Percentiles rank a stretch among this genome's conserved stretches.
phyloP scores from a whole-genome alignment of 2,797 vertebrate genomes.

The Sphenopsis melanotis region DNA sequence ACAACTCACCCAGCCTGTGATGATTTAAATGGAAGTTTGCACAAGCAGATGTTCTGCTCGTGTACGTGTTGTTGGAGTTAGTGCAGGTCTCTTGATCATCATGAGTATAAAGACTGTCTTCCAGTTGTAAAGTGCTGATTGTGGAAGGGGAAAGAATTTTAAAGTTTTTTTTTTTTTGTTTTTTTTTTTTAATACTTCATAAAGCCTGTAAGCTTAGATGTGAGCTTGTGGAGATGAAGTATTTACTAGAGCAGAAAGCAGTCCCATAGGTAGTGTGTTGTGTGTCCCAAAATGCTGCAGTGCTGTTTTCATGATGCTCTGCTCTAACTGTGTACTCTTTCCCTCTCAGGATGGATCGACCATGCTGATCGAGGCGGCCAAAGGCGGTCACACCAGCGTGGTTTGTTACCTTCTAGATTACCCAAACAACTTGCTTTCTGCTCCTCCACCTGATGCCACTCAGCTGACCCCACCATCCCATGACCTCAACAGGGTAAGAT shows the following conservation, averaged over 20 bases:
- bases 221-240: background rate
- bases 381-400: conserved; percentile 82
- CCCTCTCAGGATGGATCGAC: conserved; percentile 78
- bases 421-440: conserved; percentile 82
- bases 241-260: background rate
- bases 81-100: background rate
- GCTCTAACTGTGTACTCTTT: background rate
- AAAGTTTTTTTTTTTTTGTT: background rate
- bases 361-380: conserved; percentile 83
- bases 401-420: conserved; percentile 84
- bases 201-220: background rate
- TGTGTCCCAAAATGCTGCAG: background rate
- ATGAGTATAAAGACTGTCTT: rapidly evolving
- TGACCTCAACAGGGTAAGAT: conserved; percentile 81
- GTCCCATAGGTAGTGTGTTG: rapidly evolving
- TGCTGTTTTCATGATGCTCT: background rate
- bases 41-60: rapidly evolving
- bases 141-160: background rate
- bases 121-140: background rate
- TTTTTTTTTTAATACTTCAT: background rate
- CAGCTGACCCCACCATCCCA: conserved; percentile 83
- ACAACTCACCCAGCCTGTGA: rapidly evolving
- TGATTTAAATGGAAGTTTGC: background rate
- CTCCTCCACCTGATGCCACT: conserved; percentile 80
- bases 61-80: rapidly evolving